Evolutionary conservation across 2,797 vertebrate genomes (phyloP), one percentile per base, ranked within the genome.

Genomic region (Cuculus canorus): DNA sequence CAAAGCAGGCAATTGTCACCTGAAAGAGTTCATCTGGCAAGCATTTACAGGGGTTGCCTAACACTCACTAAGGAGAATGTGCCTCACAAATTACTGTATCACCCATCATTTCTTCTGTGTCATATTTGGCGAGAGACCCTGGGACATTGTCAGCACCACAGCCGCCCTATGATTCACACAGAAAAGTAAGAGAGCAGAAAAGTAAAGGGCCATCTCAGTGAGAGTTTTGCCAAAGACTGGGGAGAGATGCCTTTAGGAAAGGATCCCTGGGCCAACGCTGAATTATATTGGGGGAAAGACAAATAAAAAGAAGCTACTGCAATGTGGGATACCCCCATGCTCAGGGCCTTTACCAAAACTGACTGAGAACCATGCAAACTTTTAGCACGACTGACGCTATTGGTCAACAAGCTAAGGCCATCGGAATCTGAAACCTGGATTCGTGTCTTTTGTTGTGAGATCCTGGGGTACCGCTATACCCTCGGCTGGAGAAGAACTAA

Each of bases 251-350:
- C 28, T 88, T 71, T 33, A 83, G 12, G n/a, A 73, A 60, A 57
- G 16, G 5, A 4, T 71, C 7, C 15, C 28, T 33, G 17, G 33
- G 3, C 5, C 48, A 60, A 82, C 61, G 22, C 13, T 61, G 18
- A 11, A 41, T 73, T 86, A 68, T 43, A 52, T 4, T 2, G 5
- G 17, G 9, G 17, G 9, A 47, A 8, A 89, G 23, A 48, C 12
- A 57, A 82, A 73, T 27, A 54, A 82, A 76, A 85, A 45, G 6
- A 64, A 78, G 5, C 13, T 37, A 25, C 10, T 76, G n/a, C 30
- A 88, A 37, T 0, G 0, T 30, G 15, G 11, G 24, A 56, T 39
- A 56, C 7, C 28, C 52, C 43, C 39, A 21, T 71, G 15, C 17
- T 75, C 10, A n/a, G 8, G 18, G 10, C 3, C 16, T 81, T 75